Base-by-base conservation (phyloP, 2,888 invertebrate species). In the Schrankia costaestrigalis region DNA sequence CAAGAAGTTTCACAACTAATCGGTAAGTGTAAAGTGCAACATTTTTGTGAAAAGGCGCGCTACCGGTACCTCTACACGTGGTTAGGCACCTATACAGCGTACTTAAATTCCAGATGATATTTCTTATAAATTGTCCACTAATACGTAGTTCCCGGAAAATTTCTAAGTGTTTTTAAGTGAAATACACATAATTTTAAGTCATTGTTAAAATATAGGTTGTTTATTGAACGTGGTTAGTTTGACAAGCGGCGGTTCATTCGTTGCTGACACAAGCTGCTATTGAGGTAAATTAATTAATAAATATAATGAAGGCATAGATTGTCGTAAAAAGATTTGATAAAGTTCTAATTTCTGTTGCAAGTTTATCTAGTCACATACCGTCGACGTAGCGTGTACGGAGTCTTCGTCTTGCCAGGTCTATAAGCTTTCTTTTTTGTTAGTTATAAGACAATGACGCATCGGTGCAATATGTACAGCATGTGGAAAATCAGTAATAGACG, bases 11-110 rank as follows among this genome's bases (percentile, higher is more conserved):
- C 67, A 78, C 68, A 78, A 67, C 70, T 67, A 78, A 81, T 79
- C 76, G 85, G 86, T 87, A 84, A 87, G 86, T 85, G 76, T 48
- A 73, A 74, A 77, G 73, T 81, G 79, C 55, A 57, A 57, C 64
- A 72, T 67, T 63, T 49, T 62, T 65, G 68, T 68, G 62, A 74
- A 83, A 74, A 67, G 71, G 71, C 77, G 78, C 75, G 78, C 77
- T 76, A 78, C 85, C 85, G 85, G 85, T 86, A 76, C 67, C 64
- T 67, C 74, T 76, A 85, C 85, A 86, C 85, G 85, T 86, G 85
- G 85, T 85, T 82, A 66, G 63, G 63, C 63, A 67, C 59, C 61
- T 74, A 63, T 71, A 76, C 62, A 71, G 73, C 75, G 75, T 78
- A 73, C 69, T 56, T 72, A 63, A 61, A 55, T 63, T 70, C 55